Evolutionary conservation across 2,888 invertebrate species (phyloP).

Genomic region (Drosophila neoperkinsi): DNA sequence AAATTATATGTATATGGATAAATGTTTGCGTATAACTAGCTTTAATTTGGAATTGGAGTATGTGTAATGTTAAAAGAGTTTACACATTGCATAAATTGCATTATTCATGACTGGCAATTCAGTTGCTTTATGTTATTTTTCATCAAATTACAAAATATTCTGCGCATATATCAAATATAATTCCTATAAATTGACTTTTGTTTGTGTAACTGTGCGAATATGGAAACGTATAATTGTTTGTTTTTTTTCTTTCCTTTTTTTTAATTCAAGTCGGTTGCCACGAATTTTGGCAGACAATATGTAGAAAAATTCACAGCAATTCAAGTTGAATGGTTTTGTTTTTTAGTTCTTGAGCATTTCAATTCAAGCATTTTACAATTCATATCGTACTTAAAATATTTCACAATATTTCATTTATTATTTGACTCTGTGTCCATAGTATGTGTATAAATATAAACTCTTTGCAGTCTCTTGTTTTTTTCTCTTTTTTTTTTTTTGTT

Average conservation of each 20-base stretch:
- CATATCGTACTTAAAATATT: conserved; percentile 30
- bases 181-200: conserved; percentile 6
- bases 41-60: conserved; percentile 69
- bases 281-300: conserved; percentile 8
- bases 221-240: conserved; percentile 14
- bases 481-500: conserved; percentile 17
- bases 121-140: conserved; percentile 23
- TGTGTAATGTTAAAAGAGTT: conserved; percentile 27
- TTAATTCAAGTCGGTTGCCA: conserved; percentile 24
- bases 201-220: not conserved
- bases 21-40: conserved; percentile 31
- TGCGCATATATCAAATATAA: conserved; percentile 18
- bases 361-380: conserved; percentile 20
- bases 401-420: conserved; percentile 41
- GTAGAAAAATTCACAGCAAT: conserved; percentile 10
- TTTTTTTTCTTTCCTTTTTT: not conserved
- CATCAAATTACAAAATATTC: conserved; percentile 26
- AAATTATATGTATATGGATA: conserved; percentile 17
- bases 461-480: conserved; percentile 69
- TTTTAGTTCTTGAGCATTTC: not conserved
- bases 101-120: conserved; percentile 53
- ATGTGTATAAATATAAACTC: conserved; percentile 44
- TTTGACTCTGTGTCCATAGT: conserved; percentile 34
- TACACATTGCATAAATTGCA: conserved; percentile 46
- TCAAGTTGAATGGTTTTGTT: conserved; percentile 10